phyloP scores from a whole-genome alignment of 2,113 vertebrate species.

The Rhinichthys klamathensis region DNA sequence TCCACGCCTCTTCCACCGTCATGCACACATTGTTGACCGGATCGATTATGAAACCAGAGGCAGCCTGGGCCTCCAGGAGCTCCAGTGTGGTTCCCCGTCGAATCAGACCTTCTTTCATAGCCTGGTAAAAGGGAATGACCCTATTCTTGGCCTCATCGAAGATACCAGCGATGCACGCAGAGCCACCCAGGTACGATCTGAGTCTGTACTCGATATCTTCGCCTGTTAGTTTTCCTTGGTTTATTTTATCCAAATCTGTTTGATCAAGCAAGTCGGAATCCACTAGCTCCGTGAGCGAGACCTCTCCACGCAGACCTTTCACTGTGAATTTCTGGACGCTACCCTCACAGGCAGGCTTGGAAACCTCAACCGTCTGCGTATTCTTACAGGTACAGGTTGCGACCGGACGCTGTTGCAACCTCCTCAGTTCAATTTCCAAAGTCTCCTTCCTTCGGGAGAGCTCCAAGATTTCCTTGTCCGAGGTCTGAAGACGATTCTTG shows the following conservation, averaged over 20 bases:
- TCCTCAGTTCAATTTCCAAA: constrained; percentile 86
- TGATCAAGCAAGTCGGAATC: constrained; percentile 81
- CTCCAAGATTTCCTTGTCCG: constrained; percentile 82
- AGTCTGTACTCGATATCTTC: constrained; percentile 88
- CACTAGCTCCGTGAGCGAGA: constrained; percentile 80
- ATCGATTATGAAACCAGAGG: constrained; percentile 96
- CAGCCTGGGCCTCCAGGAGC: constrained; percentile 95
- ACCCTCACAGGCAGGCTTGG: neutral
- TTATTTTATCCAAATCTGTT: constrained; percentile 79
- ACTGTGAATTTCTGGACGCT: constrained; percentile 74
- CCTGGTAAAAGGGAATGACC: constrained; percentile 90
- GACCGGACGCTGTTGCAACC: constrained; percentile 80
- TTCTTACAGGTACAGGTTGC: constrained; percentile 72
- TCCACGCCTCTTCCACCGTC: constrained; percentile 89
- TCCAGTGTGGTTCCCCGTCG: constrained; percentile 93
- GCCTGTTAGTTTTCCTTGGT: constrained; percentile 79
- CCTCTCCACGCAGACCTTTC: constrained; percentile 84
- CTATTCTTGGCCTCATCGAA: constrained; percentile 91
- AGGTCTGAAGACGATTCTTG: constrained; percentile 79
- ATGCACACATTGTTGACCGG: constrained; percentile 91
- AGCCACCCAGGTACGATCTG: constrained; percentile 89
- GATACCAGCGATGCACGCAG: constrained; percentile 95
- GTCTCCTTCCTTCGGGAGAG: constrained; percentile 77
- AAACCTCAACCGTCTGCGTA: constrained; percentile 86
- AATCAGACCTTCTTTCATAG: constrained; percentile 94